phyloP scores from a whole-genome alignment of 2,888 invertebrate species.

The Scrobipalpa costella region DNA sequence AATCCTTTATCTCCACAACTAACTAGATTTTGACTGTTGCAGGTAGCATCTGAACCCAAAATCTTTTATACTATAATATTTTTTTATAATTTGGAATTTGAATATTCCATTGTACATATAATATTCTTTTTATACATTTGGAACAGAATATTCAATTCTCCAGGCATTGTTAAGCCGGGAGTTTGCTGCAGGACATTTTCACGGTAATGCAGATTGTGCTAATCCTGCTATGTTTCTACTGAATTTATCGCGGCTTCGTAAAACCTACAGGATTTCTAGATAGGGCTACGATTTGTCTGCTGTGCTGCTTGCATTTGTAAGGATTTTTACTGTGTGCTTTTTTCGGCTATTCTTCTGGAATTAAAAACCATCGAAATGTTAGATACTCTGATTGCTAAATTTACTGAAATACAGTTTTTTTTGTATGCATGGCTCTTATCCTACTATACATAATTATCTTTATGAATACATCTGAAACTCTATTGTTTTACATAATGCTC shows the following conservation, averaged over 20 bases:
- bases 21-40: too few relatives aligned
- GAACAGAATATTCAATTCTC: not conserved
- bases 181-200: conserved; percentile 38
- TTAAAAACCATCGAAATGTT: not conserved
- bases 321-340: not conserved
- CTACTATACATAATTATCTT: too few relatives aligned
- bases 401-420: too few relatives aligned
- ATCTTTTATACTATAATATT: too few relatives aligned
- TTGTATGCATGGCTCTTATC: too few relatives aligned
- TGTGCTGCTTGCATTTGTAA: not conserved
- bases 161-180: conserved; percentile 8
- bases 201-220: conserved; percentile 45
- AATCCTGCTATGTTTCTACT: conserved; percentile 46
- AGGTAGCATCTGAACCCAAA: not conserved
- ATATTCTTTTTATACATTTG: not conserved
- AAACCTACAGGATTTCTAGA: conserved; percentile 32
- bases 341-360: not conserved
- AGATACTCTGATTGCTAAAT: too few relatives aligned
- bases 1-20: too few relatives aligned
- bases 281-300: conserved; percentile 17
- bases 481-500: too few relatives aligned
- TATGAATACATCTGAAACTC: too few relatives aligned
- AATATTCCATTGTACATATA: too few relatives aligned
- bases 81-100: too few relatives aligned
- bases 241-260: conserved; percentile 49